phyloP scores from a whole-genome alignment of 2,113 vertebrate species.

The Malaclemys terrapin region DNA sequence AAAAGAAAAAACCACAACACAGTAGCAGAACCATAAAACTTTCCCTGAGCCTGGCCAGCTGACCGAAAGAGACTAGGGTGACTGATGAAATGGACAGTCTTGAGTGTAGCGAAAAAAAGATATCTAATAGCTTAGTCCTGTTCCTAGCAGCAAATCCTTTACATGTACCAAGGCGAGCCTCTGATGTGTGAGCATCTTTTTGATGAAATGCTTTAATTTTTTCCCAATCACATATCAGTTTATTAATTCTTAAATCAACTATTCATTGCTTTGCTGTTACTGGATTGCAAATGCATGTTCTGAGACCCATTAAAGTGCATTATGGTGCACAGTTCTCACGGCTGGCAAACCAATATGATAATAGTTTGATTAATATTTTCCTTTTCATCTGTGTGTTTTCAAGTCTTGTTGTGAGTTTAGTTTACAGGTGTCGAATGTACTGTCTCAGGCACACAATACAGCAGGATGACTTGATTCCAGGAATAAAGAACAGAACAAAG shows the following conservation, averaged over 20 bases:
- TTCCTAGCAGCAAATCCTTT: not conserved
- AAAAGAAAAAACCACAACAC: not conserved
- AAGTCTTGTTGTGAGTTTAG: not conserved
- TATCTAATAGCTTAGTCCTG: not conserved
- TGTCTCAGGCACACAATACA: not conserved
- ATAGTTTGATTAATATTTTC: constrained; percentile 7
- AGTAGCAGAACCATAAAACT: not conserved
- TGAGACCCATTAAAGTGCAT: constrained; percentile 58
- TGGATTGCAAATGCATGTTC: constrained; percentile 22
- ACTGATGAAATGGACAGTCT: not conserved
- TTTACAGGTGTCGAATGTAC: not conserved
- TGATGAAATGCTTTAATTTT: constrained; percentile 59
- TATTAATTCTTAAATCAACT: constrained; percentile 70
- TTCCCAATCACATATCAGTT: not conserved
- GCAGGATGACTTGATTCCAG: not conserved
- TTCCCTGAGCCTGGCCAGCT: not conserved
- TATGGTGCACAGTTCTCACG: not conserved
- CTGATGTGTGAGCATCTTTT: constrained; percentile 13
- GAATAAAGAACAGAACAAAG: not conserved
- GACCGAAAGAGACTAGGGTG: not conserved
- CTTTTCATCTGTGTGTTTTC: constrained; percentile 8
- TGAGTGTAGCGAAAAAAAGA: not conserved
- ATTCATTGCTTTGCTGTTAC: constrained; percentile 24
- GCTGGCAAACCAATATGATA: constrained; percentile 20
- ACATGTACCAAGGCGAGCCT: not conserved